Conservation (phyloP, 2,113 vertebrate genomes). For the Vidua macroura region DNA sequence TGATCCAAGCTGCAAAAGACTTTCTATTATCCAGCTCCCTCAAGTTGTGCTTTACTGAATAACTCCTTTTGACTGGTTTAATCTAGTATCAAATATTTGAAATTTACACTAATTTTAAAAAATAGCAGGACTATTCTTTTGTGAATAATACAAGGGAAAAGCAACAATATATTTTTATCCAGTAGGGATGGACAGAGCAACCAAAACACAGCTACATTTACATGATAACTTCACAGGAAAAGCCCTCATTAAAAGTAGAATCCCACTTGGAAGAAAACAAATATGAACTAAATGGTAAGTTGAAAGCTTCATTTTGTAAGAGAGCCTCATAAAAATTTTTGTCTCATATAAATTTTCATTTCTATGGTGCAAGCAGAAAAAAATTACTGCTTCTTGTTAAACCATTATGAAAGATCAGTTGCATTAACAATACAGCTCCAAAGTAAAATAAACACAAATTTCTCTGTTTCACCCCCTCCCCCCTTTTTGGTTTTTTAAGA, state of each 20-base stretch:
- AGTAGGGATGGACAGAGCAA: neutral
- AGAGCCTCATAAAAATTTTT: neutral
- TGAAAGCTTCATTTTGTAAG: neutral
- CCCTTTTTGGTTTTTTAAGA: neutral
- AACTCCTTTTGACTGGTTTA: neutral
- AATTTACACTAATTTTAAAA: neutral
- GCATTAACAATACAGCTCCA: neutral
- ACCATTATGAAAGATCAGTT: neutral
- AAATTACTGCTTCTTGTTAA: neutral
- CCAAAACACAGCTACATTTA: neutral
- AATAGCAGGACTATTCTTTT: neutral
- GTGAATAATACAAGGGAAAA: neutral
- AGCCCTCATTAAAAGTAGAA: neutral
- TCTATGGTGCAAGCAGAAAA: neutral
- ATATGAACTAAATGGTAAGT: neutral
- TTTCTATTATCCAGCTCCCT: neutral
- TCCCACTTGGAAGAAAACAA: neutral
- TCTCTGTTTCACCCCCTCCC: rapidly evolving
- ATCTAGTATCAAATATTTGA: neutral
- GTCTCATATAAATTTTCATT: neutral
- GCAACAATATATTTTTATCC: neutral
- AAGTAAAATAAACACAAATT: neutral
- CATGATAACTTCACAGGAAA: neutral
- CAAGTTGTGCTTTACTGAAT: neutral
- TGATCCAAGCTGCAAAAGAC: neutral